These are phyloP conservation scores for Regulus satrapa DNA, from an alignment of 2,113 vertebrate species.

Conservation along the genomic window DNA sequence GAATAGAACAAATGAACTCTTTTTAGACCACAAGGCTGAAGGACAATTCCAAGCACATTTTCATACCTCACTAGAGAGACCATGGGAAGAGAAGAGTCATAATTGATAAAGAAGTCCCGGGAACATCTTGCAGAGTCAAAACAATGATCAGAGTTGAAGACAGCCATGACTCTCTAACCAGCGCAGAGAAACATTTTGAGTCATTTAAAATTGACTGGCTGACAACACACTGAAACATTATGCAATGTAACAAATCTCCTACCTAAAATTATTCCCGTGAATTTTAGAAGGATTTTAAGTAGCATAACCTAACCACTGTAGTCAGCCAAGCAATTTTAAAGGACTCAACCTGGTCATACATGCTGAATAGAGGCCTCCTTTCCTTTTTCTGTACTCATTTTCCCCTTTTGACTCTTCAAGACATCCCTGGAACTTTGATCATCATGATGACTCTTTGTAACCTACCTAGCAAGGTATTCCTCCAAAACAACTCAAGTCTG, in stretches of 20 bases:
- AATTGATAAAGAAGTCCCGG: not conserved
- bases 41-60: not conserved
- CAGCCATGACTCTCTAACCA: not conserved
- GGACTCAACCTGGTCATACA: not conserved
- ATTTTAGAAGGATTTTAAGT: not conserved
- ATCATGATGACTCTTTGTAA: not conserved
- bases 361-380: not conserved
- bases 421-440: not conserved
- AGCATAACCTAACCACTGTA: not conserved
- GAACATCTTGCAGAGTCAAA: not conserved
- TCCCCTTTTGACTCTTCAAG: not conserved
- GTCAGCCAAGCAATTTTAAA: not conserved
- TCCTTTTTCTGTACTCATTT: not conserved
- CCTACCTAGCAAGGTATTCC: not conserved
- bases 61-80: accelerated
- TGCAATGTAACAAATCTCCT: not conserved
- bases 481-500: not conserved
- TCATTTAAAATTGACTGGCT: not conserved
- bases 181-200: not conserved
- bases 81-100: not conserved
- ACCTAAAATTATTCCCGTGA: not conserved
- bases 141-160: not conserved
- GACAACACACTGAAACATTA: accelerated
- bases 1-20: not conserved
- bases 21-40: not conserved